Conservation (phyloP, 2,797 vertebrate genomes). For the Sebastolobus alascanus region DNA sequence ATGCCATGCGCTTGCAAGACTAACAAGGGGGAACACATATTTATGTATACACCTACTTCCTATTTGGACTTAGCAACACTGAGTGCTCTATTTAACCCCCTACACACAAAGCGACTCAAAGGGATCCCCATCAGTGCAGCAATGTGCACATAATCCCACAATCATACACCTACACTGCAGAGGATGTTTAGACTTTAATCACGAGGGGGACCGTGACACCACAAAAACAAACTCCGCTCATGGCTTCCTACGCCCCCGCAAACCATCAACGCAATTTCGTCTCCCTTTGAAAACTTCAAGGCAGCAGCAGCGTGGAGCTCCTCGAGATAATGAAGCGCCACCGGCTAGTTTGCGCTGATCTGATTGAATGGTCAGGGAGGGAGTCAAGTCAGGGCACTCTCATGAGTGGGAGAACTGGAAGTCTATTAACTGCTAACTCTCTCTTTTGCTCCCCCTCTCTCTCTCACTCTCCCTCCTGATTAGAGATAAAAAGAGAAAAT, state of each 20-base stretch:
- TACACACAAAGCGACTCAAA: constrained; percentile 19
- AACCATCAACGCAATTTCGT: constrained; percentile 55
- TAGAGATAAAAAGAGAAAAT: constrained; percentile 63
- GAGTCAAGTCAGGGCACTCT: constrained; percentile 33
- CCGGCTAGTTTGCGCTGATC: constrained; percentile 60
- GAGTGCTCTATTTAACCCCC: constrained; percentile 25
- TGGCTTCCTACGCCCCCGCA: constrained; percentile 62
- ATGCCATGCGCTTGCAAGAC: neutral
- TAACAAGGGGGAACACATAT: neutral
- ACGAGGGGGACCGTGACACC: constrained; percentile 30
- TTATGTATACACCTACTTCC: neutral
- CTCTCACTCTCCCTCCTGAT: constrained; percentile 33
- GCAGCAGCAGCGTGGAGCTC: constrained; percentile 46
- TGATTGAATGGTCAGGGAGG: constrained; percentile 44
- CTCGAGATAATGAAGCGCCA: constrained; percentile 64
- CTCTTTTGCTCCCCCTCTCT: constrained; percentile 20
- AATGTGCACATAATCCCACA: constrained; percentile 13
- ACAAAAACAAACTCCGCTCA: constrained; percentile 55
- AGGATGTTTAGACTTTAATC: constrained; percentile 77
- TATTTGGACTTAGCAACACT: neutral
- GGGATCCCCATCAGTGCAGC: constrained; percentile 19
- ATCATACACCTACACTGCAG: constrained; percentile 53
- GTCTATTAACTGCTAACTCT: constrained; percentile 60
- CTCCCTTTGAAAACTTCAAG: constrained; percentile 73
- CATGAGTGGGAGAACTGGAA: constrained; percentile 66